Conservation (phyloP, 2,797 vertebrate genomes). For the Neosalanx taihuensis region DNA sequence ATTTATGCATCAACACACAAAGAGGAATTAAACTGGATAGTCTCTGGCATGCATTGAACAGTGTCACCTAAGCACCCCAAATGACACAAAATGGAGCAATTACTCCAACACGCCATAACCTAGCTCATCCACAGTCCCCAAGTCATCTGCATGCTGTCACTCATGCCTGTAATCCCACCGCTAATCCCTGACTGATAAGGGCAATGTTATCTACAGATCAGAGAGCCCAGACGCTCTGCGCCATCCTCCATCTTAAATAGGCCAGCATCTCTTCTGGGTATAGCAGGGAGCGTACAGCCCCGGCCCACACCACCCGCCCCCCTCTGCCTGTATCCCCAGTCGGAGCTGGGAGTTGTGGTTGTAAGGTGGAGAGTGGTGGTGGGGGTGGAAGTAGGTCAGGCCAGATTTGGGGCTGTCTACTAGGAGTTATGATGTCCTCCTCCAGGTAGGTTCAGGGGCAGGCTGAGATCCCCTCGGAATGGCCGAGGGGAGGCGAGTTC, state of each 20-base stretch:
- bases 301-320: slow-evolving; percentile 17
- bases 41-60: not conserved
- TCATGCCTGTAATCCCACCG: slow-evolving; percentile 32
- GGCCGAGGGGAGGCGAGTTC: slow-evolving; percentile 6
- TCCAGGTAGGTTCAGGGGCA: slow-evolving; percentile 37
- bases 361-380: not conserved
- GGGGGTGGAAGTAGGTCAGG: slow-evolving; percentile 62
- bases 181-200: slow-evolving; percentile 45
- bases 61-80: not conserved
- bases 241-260: slow-evolving; percentile 51
- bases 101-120: not conserved
- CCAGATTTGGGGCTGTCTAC: slow-evolving; percentile 46
- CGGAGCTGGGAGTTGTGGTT: not conserved
- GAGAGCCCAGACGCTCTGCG: slow-evolving; percentile 24
- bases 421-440: slow-evolving; percentile 37
- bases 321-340: slow-evolving; percentile 12
- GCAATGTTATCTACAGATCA: slow-evolving; percentile 32
- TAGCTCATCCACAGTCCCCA: not conserved
- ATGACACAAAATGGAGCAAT: not conserved
- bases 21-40: not conserved
- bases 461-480: not conserved
- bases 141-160: slow-evolving; percentile 5
- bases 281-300: slow-evolving; percentile 23
- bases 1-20: slow-evolving; percentile 11
- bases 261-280: slow-evolving; percentile 35